These are phyloP conservation scores for Gymnocypris eckloni DNA, from an alignment of 2,797 vertebrate species.

Conservation along the genomic window DNA sequence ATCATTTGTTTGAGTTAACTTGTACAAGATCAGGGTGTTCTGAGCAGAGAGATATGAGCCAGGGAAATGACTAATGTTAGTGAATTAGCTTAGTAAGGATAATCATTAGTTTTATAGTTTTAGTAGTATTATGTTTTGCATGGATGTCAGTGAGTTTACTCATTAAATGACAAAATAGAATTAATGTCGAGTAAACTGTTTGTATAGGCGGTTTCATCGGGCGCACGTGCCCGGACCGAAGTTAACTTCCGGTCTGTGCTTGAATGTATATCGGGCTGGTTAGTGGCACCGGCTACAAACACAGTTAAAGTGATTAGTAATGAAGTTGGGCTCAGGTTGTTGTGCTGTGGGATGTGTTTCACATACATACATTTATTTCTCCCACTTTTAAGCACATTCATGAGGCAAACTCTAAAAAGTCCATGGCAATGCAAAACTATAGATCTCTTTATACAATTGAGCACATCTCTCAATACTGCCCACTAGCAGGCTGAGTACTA, in stretches of 20 bases:
- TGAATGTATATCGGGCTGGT: too few species aligned
- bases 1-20: conserved; percentile 53
- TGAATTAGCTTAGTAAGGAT: neutral
- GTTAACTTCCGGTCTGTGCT: too few species aligned
- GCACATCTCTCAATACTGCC: conserved; percentile 68
- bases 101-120: neutral
- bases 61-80: neutral
- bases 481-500: conserved; percentile 66
- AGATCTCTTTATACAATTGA: neutral
- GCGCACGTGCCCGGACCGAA: too few species aligned
- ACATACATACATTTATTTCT: too few species aligned
- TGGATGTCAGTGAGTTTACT: neutral
- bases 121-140: neutral
- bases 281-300: too few species aligned
- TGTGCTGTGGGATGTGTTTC: too few species aligned
- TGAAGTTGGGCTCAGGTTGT: too few species aligned
- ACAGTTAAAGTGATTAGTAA: too few species aligned
- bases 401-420: neutral
- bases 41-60: conserved; percentile 6
- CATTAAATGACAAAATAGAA: neutral
- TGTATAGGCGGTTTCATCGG: neutral
- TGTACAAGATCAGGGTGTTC: conserved; percentile 29
- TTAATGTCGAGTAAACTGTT: neutral
- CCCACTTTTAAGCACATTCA: neutral
- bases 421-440: neutral